These are phyloP conservation scores for Epinephelus moara DNA, from an alignment of 2,113 vertebrate genomes.

Conservation along the genomic window DNA sequence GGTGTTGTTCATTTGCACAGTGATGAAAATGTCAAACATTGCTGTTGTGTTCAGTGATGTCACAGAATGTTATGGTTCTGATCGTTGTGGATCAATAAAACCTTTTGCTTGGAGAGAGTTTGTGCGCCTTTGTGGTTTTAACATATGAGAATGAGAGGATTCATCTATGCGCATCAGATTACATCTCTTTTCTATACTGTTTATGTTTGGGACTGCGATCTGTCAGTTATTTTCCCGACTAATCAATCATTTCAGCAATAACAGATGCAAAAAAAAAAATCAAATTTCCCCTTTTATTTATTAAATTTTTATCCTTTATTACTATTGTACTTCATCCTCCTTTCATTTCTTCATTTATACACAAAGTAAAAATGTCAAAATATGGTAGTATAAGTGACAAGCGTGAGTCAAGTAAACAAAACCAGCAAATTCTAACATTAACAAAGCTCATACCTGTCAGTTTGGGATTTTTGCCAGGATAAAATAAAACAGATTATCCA, in stretches of 20 bases:
- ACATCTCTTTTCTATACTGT: not conserved
- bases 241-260: no score
- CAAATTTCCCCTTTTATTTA: no score
- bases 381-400: no score
- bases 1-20: slow-evolving; percentile 75
- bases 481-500: no score
- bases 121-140: not conserved
- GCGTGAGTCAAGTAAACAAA: no score
- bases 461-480: not conserved
- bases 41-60: slow-evolving; percentile 80
- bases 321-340: no score
- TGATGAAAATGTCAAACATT: slow-evolving; percentile 74
- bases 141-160: not conserved
- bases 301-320: no score
- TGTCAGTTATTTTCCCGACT: no score
- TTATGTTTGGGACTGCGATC: no score
- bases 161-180: not conserved
- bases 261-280: no score
- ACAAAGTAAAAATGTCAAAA: no score
- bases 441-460: not conserved
- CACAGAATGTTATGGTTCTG: slow-evolving; percentile 77
- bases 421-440: not conserved
- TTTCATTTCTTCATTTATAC: no score
- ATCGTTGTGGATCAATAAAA: slow-evolving; percentile 83
- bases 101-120: slow-evolving; percentile 68